phyloP scores from a whole-genome alignment of 2,113 vertebrate species.

The Phrynosoma platyrhinos region DNA sequence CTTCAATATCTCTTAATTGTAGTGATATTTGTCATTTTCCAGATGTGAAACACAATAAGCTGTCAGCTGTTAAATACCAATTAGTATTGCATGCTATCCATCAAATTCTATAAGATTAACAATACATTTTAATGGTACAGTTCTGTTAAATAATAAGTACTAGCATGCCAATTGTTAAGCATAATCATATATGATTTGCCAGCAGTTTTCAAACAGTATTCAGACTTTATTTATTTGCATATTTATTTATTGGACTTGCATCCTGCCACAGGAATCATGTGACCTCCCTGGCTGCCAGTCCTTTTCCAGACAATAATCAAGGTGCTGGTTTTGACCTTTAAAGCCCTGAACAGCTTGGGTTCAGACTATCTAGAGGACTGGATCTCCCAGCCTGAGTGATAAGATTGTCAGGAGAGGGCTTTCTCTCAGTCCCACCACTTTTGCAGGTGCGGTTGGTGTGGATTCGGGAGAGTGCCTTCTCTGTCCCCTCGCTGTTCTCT shows the following conservation, averaged over 20 bases:
- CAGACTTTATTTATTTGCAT: background rate
- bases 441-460: too few species aligned
- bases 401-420: too few species aligned
- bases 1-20: background rate
- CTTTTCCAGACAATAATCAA: too few species aligned
- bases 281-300: too few species aligned
- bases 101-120: background rate
- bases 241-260: too few species aligned
- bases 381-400: too few species aligned
- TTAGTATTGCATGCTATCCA: background rate
- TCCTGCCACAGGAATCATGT: too few species aligned
- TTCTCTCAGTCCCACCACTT: too few species aligned
- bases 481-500: too few species aligned
- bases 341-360: too few species aligned
- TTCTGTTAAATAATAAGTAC: constrained; percentile 2
- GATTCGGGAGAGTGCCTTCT: background rate
- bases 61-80: background rate
- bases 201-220: background rate
- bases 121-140: constrained; percentile 3
- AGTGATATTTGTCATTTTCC: constrained; percentile 1
- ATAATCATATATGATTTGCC: background rate
- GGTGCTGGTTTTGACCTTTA: too few species aligned
- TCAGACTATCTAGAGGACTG: too few species aligned
- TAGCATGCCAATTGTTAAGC: background rate
- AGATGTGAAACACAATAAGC: background rate